Evolutionary conservation across 2,888 invertebrate species (phyloP).

Genomic region (Drosophila percnosoma): DNA sequence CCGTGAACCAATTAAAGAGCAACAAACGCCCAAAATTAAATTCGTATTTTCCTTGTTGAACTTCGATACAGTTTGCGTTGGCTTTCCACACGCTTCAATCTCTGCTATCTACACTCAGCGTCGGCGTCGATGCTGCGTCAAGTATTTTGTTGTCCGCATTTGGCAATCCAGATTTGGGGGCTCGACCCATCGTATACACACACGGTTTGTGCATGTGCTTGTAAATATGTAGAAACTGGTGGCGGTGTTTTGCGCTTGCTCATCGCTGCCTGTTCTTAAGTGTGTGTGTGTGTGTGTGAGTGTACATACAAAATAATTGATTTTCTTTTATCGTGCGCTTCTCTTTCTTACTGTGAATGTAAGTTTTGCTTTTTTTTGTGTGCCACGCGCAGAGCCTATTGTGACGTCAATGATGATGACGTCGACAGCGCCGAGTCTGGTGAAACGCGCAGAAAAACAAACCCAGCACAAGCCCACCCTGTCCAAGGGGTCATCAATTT

Average conservation of each 20-base stretch:
- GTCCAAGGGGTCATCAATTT: constrained; percentile 52
- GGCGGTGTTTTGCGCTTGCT: constrained; percentile 67
- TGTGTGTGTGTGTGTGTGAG: constrained; percentile 9
- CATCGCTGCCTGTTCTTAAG: constrained; percentile 28
- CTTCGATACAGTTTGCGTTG: constrained; percentile 30
- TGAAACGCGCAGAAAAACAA: constrained; percentile 32
- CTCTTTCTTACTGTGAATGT: constrained; percentile 9
- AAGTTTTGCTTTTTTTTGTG: constrained; percentile 5
- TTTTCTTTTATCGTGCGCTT: constrained; percentile 51
- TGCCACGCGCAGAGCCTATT: constrained; percentile 42
- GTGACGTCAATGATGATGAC: constrained; percentile 76
- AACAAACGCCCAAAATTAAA: constrained; percentile 20
- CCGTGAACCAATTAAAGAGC: constrained; percentile 27
- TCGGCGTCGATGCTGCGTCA: constrained; percentile 8
- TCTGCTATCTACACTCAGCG: constrained; percentile 9
- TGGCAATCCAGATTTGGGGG: constrained; percentile 76
- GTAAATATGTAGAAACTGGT: constrained; percentile 36
- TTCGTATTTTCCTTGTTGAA: constrained; percentile 19
- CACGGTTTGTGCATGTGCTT: constrained; percentile 6
- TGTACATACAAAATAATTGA: constrained; percentile 68
- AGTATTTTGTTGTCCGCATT: constrained; percentile 40
- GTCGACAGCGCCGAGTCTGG: constrained; percentile 43
- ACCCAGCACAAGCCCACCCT: neutral
- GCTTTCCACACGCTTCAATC: constrained; percentile 40
- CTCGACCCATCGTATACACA: constrained; percentile 65